Evolutionary conservation across 2,797 vertebrate genomes (phyloP), one percentile per base, ranked within the genome.

Genomic region (Takifugu ocellatus): DNA sequence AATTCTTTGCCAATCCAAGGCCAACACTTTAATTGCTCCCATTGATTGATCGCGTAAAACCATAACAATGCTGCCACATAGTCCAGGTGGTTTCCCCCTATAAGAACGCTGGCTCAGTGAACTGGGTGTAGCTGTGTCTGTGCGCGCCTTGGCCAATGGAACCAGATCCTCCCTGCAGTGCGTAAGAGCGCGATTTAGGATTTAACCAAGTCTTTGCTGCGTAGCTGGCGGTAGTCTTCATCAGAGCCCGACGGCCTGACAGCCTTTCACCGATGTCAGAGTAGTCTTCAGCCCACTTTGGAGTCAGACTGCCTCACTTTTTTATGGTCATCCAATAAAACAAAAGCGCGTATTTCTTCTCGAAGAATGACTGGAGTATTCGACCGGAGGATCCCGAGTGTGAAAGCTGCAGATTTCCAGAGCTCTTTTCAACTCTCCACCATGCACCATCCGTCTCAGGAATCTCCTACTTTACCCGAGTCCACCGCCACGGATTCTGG

Each of bases 101-200:
- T 92, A 84, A 91, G 89, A 88, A 91, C 94, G 94, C 92, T 93
- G 92, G 93, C 93, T 90, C 90, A 89, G 90, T 91, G 92, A 92
- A 92, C 92, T 94, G 90, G 93, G 96, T 94, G 94, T 94, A 93
- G 91, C 93, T 94, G 90, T 85, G 92, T 89, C 83, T 82, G 90
- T 82, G 87, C 84, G 92, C 89, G 91, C 92, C 91, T 92, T 94
- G 94, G 94, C 97, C 97, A 98, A 97, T 96, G 92, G 94, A 94
- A 93, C 94, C 95, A 91, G 93, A 94, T 96, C 97, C 95, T 95
- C 94, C 97, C 95, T 93, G 93, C 94, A 95, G 95, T 95, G 96
- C 96, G 97, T 98, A 97, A 97, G 93, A 96, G 95, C 90, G 92
- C 93, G 93, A 92, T 95, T 96, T 93, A 92, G 94, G 94, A 96